Evolutionary conservation across 2,888 invertebrate species (phyloP), one percentile per base, ranked within the genome.

Genomic region (Leucophora obtusa): DNA sequence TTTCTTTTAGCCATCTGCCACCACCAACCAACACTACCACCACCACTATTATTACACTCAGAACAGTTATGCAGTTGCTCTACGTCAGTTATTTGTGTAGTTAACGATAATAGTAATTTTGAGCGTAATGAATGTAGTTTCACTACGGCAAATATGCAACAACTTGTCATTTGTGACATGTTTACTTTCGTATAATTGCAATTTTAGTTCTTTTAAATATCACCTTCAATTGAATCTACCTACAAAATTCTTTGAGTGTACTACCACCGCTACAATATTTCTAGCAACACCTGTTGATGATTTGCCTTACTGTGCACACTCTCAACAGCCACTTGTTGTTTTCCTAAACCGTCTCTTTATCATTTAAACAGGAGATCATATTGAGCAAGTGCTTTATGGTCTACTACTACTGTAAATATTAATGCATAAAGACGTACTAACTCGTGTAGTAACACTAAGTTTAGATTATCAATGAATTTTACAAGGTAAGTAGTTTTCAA

Each of bases 361-460:
- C 7, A 28, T 6, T 28, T 28, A 28, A 24, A 28, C 28, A 28
- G 28, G 28, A 66, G 79, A 74, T 81, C 60, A 54, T 53, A 81
- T 82, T 80, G 81, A 82, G 82, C 73, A 83, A 82, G 70, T 77
- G 62, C 66, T 76, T 82, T 82, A 76, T 74, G 80, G 71, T 66
- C 35, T 43, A 74, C 17, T 58, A 21, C 14, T 38, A 14, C 10
- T 3, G 2, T 21, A 21, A 21, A 21, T 21, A 21, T 21, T 21
- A 21, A 21, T 21, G 4, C 4, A 21, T 21, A 28, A 3, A 28
- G 4, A 28, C 28, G 28, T 28, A 28, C 28, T 28, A 28, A 28
- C 28, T 28, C 28, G 28, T 60, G 71, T 17, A 38, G 51, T 47
- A 59, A 47, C 51, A 77, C 50, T 35, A 18, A 51, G 10, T 51